Percentiles rank a stretch among this genome's conserved stretches.
These are phyloP conservation scores for Camponotus floridanus DNA, from an alignment of 1,140 invertebrate species.

Conservation along the genomic window DNA sequence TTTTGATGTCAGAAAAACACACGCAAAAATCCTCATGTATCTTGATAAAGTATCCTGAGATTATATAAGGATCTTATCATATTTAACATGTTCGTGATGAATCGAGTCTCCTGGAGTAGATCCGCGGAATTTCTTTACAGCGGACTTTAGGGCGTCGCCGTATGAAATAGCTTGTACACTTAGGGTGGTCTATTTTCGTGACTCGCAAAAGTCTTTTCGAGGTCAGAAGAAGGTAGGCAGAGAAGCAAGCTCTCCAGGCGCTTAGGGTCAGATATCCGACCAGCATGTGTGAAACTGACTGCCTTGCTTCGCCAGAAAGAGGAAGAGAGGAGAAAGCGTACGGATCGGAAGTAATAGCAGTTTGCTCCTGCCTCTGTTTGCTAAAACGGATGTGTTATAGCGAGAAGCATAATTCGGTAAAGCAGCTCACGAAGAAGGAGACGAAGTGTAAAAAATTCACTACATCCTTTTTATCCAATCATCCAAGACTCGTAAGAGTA, in stretches of 20 bases:
- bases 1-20: slow-evolving; percentile 30
- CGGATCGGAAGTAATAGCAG: slow-evolving; percentile 33
- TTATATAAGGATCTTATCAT: slow-evolving; percentile 19
- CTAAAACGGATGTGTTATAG: slow-evolving; percentile 22
- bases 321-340: not conserved
- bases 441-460: not conserved
- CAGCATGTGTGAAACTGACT: slow-evolving; percentile 49
- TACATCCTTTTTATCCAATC: not conserved
- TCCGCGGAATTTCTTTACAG: slow-evolving; percentile 17
- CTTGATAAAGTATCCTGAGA: slow-evolving; percentile 9
- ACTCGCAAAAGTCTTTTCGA: slow-evolving; percentile 58
- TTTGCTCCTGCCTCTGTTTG: not conserved
- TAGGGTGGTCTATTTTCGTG: slow-evolving; percentile 68
- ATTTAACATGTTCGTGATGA: not conserved
- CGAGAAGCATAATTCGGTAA: slow-evolving; percentile 35
- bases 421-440: too few relatives aligned
- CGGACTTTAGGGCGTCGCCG: not conserved
- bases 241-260: slow-evolving; percentile 17
- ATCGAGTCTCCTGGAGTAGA: not conserved
- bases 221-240: slow-evolving; percentile 17
- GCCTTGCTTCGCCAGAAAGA: not conserved
- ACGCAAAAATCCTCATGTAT: not conserved
- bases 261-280: slow-evolving; percentile 57
- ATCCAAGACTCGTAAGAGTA: not conserved
- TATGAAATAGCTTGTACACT: not conserved